Evolutionary conservation across 2,113 vertebrate genomes (phyloP), one percentile per base, ranked within the genome.

Genomic region (Anas platyrhynchos): DNA sequence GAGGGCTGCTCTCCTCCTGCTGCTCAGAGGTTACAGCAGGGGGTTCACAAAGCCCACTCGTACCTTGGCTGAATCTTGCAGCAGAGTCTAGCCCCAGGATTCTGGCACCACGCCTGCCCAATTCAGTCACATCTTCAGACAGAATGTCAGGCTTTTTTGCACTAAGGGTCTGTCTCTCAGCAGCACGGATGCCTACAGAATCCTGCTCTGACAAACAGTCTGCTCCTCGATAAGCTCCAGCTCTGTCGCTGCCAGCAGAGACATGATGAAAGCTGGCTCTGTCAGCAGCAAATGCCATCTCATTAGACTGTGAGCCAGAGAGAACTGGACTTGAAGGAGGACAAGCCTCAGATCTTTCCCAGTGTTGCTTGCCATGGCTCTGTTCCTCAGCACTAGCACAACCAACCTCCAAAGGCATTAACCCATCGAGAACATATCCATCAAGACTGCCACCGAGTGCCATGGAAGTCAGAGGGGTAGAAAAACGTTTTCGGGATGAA

Each of bases 401-500:
- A n/a, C 38, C 80, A 44, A 34, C 63, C 25, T 90, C 69, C 56
- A 58, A 36, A 15, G 97, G 95, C 48, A 75, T 66, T 4, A 69
- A 50, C 43, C 84, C 91, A 84, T 21, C 93, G 48, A 97, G 92
- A 10, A 38, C 95, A 56, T 89, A 93, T 41, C 94, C 72, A 12
- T 80, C 32, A 15, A 90, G 96, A 22, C 81, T 91, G 21, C 41
- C 21, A 72, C 66, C 9, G 8, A 50, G 50, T 17, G 88, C 73
- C 11, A 16, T 20, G 59, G 97, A 66, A 26, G 93, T 78, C 46
- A 94, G 56, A 1, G 92, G 94, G 31, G 98, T 97, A 3, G 84
- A 88, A 38, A 96, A 96, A 67, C 89, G 96, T 72, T 89, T 97
- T 61, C 85, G 88, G n/a, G 98, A 97, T 61, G 98, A 62, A 26